Conservation (phyloP, 2,113 vertebrate species). For the Ptyas mucosa region DNA sequence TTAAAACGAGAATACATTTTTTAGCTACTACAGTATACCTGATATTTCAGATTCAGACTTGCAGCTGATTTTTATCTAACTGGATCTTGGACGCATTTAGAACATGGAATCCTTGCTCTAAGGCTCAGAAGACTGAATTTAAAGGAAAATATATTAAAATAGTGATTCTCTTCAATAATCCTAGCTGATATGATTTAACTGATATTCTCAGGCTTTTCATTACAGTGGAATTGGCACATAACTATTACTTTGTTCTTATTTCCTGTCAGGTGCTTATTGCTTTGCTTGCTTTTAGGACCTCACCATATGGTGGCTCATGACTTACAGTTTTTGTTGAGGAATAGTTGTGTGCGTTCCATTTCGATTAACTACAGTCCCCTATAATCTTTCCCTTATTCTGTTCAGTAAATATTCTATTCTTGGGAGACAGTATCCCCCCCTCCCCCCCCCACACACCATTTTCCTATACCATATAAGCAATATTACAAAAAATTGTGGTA, state of each 20-base stretch:
- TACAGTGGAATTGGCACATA: not conserved
- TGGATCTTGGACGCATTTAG: not conserved
- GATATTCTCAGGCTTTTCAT: not conserved
- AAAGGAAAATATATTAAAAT: not conserved
- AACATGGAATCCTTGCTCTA: not conserved
- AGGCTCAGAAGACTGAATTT: not conserved
- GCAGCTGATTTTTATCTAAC: not conserved
- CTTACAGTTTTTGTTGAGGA: not conserved
- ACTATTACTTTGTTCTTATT: not conserved
- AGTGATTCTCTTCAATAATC: not conserved
- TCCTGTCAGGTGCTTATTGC: not conserved
- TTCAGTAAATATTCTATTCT: not conserved
- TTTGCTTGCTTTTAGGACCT: not conserved
- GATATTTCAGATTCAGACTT: not conserved
- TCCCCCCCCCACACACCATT: not conserved
- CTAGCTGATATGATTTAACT: not conserved
- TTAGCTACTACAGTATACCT: not conserved
- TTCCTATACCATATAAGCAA: not conserved
- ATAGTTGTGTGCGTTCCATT: not conserved
- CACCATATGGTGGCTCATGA: not conserved
- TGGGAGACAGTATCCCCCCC: not conserved
- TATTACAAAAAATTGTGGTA: not conserved
- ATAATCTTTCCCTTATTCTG: not conserved
- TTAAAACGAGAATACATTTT: not conserved
- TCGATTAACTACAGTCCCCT: not conserved